Evolutionary conservation across 1,140 invertebrate species (phyloP).

Genomic region (Patella vulgata): DNA sequence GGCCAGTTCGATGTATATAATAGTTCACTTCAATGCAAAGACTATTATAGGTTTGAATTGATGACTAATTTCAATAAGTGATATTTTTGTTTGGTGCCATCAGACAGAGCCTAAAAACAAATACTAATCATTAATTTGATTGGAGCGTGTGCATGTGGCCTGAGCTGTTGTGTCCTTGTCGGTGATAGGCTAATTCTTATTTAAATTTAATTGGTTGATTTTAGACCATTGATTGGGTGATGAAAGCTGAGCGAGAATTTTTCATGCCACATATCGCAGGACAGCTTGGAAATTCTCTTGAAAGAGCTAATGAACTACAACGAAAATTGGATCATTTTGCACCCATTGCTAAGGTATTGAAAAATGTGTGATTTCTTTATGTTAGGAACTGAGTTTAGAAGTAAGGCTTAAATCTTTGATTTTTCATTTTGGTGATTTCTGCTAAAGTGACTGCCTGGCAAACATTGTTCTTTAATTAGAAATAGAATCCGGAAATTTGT

Average conservation of each 20-base stretch:
- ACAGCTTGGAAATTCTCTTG: slow-evolving; percentile 68
- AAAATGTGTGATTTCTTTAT: background rate
- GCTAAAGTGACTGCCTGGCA: too few species aligned
- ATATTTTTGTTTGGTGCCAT: too few species aligned
- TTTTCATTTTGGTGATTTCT: slow-evolving; percentile 1
- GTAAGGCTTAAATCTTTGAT: too few species aligned
- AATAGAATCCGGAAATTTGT: too few species aligned
- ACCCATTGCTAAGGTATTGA: slow-evolving; percentile 71
- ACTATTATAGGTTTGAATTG: too few species aligned
- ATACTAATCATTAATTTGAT: too few species aligned
- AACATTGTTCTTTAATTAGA: too few species aligned
- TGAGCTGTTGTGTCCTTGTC: slow-evolving; percentile 6
- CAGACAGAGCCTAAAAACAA: too few species aligned
- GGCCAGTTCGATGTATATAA: too few species aligned
- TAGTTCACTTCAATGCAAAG: too few species aligned
- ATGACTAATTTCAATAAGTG: too few species aligned
- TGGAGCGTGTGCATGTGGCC: slow-evolving; percentile 11
- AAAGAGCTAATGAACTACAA: slow-evolving; percentile 73
- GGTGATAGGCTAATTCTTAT: too few species aligned
- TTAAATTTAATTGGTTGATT: slow-evolving; percentile 15
- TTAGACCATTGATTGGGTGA: slow-evolving; percentile 64
- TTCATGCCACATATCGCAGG: slow-evolving; percentile 63
- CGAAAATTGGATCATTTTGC: slow-evolving; percentile 72
- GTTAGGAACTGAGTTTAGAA: background rate
- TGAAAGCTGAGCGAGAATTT: slow-evolving; percentile 61